A percentile compares a stretch with the other conserved stretches of the same genome.
These are phyloP conservation scores for Lasiurus borealis DNA, from an alignment of 2,113 vertebrate genomes.

Conservation along the genomic window DNA sequence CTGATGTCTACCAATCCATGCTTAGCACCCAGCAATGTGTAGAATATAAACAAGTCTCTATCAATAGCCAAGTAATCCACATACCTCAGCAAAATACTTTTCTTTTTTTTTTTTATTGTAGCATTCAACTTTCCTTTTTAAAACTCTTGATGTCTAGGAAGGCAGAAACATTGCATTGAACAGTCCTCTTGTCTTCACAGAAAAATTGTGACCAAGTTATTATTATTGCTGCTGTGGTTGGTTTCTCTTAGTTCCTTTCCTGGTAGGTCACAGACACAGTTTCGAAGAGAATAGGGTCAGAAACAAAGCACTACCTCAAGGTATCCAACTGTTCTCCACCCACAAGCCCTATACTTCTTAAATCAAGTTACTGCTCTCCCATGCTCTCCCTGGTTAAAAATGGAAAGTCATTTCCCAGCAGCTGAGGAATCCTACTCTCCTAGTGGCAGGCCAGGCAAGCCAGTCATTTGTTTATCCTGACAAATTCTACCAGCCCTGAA, in stretches of 20 bases:
- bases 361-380: neutral
- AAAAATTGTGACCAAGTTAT: neutral
- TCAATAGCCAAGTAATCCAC: neutral
- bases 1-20: neutral
- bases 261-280: neutral
- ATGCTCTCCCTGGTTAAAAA: neutral
- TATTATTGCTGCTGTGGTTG: neutral
- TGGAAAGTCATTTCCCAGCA: neutral
- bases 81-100: neutral
- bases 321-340: neutral
- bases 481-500: neutral
- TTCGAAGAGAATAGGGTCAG: too few relatives aligned
- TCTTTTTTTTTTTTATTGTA: neutral
- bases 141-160: neutral
- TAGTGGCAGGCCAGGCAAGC: neutral
- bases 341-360: neutral
- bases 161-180: neutral
- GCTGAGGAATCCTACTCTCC: neutral
- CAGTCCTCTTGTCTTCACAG: neutral
- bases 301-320: neutral
- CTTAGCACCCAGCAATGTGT: neutral
- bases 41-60: neutral
- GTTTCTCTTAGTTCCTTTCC: neutral
- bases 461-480: slow-evolving; percentile 54
- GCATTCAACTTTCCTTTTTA: neutral